Evolutionary conservation across 2,888 invertebrate species (phyloP).

Genomic region (Pollenia labialis): DNA sequence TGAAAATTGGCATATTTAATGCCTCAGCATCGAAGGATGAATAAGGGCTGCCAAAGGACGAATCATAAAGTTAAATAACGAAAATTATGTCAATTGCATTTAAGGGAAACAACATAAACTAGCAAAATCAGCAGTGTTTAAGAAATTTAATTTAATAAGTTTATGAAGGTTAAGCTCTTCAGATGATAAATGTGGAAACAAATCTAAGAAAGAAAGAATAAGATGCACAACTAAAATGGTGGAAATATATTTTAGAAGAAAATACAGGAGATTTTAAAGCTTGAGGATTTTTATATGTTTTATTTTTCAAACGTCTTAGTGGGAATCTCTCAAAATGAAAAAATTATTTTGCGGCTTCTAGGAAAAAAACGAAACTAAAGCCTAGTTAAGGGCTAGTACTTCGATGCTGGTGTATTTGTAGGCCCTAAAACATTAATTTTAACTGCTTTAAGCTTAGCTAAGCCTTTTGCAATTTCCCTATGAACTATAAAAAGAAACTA

Average conservation of each 20-base stretch:
- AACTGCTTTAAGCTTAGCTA: too few relatives aligned
- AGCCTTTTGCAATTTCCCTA: too few relatives aligned
- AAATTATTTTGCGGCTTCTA: too few relatives aligned
- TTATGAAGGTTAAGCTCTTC: background rate
- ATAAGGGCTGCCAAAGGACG: background rate
- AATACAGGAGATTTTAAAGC: too few relatives aligned
- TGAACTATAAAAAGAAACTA: too few relatives aligned
- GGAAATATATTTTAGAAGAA: background rate
- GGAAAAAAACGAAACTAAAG: too few relatives aligned
- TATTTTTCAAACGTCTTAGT: too few relatives aligned
- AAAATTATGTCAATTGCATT: constrained; percentile 13
- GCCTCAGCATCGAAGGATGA: background rate
- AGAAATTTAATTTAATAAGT: constrained; percentile 42
- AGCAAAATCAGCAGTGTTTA: constrained; percentile 28
- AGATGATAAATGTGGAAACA: background rate
- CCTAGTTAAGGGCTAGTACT: too few relatives aligned
- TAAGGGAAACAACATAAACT: background rate
- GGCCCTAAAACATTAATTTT: too few relatives aligned
- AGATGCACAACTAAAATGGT: constrained; percentile 1
- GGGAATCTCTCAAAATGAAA: too few relatives aligned
- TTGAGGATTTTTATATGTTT: too few relatives aligned
- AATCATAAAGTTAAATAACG: constrained; percentile 31
- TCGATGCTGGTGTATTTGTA: too few relatives aligned
- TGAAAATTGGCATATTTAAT: constrained; percentile 43
- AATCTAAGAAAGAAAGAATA: background rate